Evolutionary conservation across 2,888 invertebrate genomes (phyloP), one percentile per base, ranked within the genome.

Genomic region (Helicoverpa assulta): DNA sequence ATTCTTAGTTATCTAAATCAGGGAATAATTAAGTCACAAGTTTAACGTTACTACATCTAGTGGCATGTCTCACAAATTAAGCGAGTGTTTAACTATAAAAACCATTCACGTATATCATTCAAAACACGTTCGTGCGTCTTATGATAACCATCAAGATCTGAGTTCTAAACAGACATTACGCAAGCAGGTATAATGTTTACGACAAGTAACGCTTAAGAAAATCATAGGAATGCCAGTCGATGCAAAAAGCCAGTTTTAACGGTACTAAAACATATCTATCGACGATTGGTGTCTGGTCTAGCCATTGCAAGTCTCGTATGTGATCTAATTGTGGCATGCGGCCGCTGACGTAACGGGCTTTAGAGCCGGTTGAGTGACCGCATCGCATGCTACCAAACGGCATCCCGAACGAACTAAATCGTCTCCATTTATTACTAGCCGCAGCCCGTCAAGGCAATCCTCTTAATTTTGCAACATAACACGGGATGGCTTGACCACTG

Each of bases 271-370:
- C 90, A 91, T 92, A 89, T 90, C 85, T 87, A 88, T 89, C 85
- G 87, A 80, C 88, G 86, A 91, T 90, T 90, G 89, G 89, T 88
- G 91, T 91, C 92, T 92, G 87, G 91, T 91, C 91, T 93, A 93
- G 90, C 90, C 88, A 91, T 88, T 89, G 89, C 90, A 82, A 92
- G 92, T 88, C 91, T 92, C 86, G 89, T 88, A 89, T 92, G 91
- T 93, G 94, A 92, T 94, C 94, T 95, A 94, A 95, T 94, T 94
- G 94, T 90, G 93, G 93, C 91, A 86, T 91, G 91, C 90, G 88
- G 87, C 85, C 85, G 87, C 91, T 94, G 94, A 94, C 93, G 94
- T 94, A 95, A 94, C 94, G 94, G 94, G 91, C 90, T 86, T 83
- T 82, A 81, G 85, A 90, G 90, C 83, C 91, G 91, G 95, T 94